phyloP scores from a whole-genome alignment of 2,888 invertebrate genomes.

The Coenonympha arcania region DNA sequence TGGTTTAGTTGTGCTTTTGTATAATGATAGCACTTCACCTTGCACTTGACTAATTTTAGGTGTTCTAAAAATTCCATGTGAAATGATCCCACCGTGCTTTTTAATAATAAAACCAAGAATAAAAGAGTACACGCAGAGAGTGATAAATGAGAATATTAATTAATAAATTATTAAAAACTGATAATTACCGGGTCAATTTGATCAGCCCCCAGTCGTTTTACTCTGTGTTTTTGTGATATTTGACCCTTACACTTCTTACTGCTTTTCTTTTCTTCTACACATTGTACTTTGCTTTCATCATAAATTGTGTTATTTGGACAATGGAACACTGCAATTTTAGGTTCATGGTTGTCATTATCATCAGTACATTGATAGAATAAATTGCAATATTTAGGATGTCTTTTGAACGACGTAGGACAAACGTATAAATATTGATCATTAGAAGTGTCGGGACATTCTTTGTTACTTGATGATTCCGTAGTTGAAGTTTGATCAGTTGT shows the following conservation, averaged over 20 bases:
- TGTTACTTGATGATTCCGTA: conserved; percentile 38
- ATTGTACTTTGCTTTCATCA: conserved; percentile 81
- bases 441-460: conserved; percentile 74
- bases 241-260: conserved; percentile 73
- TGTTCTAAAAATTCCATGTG: too few species aligned
- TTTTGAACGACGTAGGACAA: conserved; percentile 86
- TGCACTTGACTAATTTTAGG: too few species aligned
- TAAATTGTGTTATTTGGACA: conserved; percentile 86
- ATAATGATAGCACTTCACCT: too few species aligned
- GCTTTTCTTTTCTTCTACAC: conserved; percentile 77
- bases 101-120: too few species aligned
- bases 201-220: conserved; percentile 68
- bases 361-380: conserved; percentile 88
- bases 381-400: conserved; percentile 88
- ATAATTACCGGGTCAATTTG: conserved; percentile 74
- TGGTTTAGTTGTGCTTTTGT: too few species aligned
- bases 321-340: conserved; percentile 82
- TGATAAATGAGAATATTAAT: too few species aligned
- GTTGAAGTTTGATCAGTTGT: conserved; percentile 34
- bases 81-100: too few species aligned
- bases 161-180: neutral
- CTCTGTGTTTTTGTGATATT: conserved; percentile 70
- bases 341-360: conserved; percentile 76
- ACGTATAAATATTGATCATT: conserved; percentile 81
- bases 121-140: too few species aligned